phyloP scores from a whole-genome alignment of 2,888 invertebrate species.

The Troides helena region DNA sequence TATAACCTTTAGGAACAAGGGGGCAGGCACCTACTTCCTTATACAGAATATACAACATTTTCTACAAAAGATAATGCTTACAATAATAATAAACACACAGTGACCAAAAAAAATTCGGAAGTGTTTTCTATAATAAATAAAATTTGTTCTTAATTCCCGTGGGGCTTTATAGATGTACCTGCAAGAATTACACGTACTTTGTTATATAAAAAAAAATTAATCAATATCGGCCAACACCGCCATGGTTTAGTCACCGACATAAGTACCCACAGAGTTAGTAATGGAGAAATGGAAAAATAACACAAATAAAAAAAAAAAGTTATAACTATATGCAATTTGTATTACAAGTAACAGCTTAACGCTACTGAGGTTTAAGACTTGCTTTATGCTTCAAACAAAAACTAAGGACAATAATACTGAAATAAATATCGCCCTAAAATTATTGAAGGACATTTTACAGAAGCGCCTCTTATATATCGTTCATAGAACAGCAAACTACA shows the following conservation, averaged over 20 bases:
- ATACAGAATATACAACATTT: neutral
- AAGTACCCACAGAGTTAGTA: constrained; percentile 51
- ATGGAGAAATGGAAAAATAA: constrained; percentile 26
- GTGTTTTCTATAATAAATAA: constrained; percentile 47
- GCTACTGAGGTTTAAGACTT: constrained; percentile 1
- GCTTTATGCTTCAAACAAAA: constrained; percentile 1
- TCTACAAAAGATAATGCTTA: constrained; percentile 38
- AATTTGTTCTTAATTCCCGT: constrained; percentile 61
- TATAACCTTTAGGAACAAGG: constrained; percentile 58
- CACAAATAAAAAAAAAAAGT: constrained; percentile 32
- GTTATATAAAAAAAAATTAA: constrained; percentile 23
- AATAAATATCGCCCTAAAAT: neutral
- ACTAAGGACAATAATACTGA: constrained; percentile 9
- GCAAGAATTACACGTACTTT: constrained; percentile 53
- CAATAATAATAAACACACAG: constrained; percentile 45
- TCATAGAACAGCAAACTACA: neutral
- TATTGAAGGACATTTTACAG: neutral
- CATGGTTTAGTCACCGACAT: constrained; percentile 20
- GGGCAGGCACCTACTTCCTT: constrained; percentile 49
- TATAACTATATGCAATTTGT: constrained; percentile 39
- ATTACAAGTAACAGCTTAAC: constrained; percentile 10
- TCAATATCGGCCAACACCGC: constrained; percentile 18
- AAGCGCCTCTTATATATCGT: neutral
- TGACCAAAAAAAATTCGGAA: constrained; percentile 38
- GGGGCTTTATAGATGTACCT: constrained; percentile 71